Base-by-base conservation (phyloP, 2,888 invertebrate genomes). In the Sminthurinus aureus region DNA sequence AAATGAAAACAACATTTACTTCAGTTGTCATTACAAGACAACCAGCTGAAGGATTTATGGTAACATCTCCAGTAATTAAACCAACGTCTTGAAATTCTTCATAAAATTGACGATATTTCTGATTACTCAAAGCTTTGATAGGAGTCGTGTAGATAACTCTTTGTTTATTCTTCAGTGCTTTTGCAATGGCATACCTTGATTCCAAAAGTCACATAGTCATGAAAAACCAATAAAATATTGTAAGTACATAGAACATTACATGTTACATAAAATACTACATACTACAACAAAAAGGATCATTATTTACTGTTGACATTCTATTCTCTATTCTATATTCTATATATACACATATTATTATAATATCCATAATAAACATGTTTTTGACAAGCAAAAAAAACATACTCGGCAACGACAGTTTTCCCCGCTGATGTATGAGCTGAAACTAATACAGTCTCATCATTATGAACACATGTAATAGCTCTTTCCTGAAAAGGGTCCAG, bases 1-100 rank as follows among this genome's bases (percentile, higher is more conserved):
- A n/a, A n/a, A n/a, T n/a, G n/a, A n/a, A n/a, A n/a, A n/a, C n/a
- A n/a, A n/a, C n/a, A n/a, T n/a, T n/a, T n/a, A n/a, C 94, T 93
- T 99, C 99, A n/a, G 99, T 99, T 0, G 99, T 99, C 99, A 99
- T 99, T 87, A 99, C 98, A 66, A 99, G 93, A 91, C 98, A 97
- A 82, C 98, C 98, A 18, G 99, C 99, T 64, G 95, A 95, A 6
- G 99, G 99, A 92, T 99, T 99, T 82, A 99, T 98, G 0, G 99
- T 99, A 1, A 99, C 99, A 92, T 99, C 99, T 58, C 99, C 99
- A 38, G 99, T 99, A 87, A 99, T 95, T 77, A 99, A 92, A 69
- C 99, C 99, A 13, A 99, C 99, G 91, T 99, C 99, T 90, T 95
- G 94, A 90, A 99, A 99, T 91, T 98, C 98, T 90, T 99, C 99